Evolutionary conservation across 2,797 vertebrate genomes (phyloP), one percentile per base, ranked within the genome.

Genomic region (Pseudochirops corinnae): DNA sequence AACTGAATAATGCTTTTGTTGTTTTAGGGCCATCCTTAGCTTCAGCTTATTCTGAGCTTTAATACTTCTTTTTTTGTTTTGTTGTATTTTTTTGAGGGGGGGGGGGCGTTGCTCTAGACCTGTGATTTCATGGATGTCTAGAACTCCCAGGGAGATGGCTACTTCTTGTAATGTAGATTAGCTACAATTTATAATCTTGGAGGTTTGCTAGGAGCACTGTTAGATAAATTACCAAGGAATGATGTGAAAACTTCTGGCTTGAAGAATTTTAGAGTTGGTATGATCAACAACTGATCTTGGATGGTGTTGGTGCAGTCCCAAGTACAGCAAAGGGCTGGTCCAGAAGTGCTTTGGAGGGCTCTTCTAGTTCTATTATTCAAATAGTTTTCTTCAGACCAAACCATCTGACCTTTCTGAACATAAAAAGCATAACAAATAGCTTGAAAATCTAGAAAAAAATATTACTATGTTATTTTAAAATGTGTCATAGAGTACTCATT

Each of bases 221-320:
- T 91, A 62, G 33, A 91, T n/a, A 91, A 91, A 33, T 46, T 53
- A 29, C 31, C 53, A 11, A 57, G 90, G 90, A 94, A 94, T 91
- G 5, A 2, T 74, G 1, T 60, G 93, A 92, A 60, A 46, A 67
- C 60, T 58, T 91, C 93, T 93, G 93, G 90, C 28, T n/a, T 46
- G 39, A 94, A 95, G 55, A 55, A 92, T 13, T 82, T 94, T 31
- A 74, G 13, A 60, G 33, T 95, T 18, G 56, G 90, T 18, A 57
- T 52, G 56, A 93, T 93, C 74, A 60, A 21, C 14, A 0, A 0
- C 28, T 60, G 55, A 74, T 52, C 50, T 74, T 24, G 58, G 56
- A 21, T 91, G 33, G 31, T 56, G 16, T 16, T 10, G 16, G 52
- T 55, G 0, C 82, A 58, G 39, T 29, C 91, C 90, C 57, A 55